Evolutionary conservation across 53 echinoderm and acorn worm species (phyloP).

Genomic region (Paracentrotus lividus): DNA sequence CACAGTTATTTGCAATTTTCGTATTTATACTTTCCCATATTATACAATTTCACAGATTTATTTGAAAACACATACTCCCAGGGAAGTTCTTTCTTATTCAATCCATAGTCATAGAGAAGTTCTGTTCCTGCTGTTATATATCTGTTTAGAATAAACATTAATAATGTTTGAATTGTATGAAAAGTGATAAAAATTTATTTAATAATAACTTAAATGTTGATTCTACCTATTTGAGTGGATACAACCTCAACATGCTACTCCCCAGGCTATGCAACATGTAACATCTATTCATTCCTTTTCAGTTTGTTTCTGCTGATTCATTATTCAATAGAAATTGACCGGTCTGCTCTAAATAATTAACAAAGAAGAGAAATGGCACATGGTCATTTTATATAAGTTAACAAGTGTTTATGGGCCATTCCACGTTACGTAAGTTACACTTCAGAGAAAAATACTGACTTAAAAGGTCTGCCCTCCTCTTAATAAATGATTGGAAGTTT

Average conservation of each 20-base stretch:
- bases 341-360: background rate
- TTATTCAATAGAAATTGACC: background rate
- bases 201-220: conserved; percentile 18
- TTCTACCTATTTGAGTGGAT: conserved; percentile 38
- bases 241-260: conserved; percentile 6
- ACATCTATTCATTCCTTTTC: conserved; percentile 3
- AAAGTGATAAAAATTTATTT: conserved; percentile 8
- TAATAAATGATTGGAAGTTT: too few relatives aligned
- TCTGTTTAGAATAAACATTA: conserved; percentile 43
- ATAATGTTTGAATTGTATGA: conserved; percentile 5
- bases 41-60: background rate
- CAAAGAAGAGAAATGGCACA: conserved; percentile 1
- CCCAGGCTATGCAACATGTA: too few relatives aligned
- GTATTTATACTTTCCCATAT: background rate
- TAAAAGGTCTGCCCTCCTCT: too few relatives aligned
- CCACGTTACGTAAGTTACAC: too few relatives aligned
- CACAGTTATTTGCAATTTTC: background rate
- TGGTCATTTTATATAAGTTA: background rate
- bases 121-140: background rate
- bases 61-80: background rate
- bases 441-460: too few relatives aligned
- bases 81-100: background rate
- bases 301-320: background rate
- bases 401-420: background rate
- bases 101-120: conserved; percentile 32